Evolutionary conservation across 2,888 invertebrate species (phyloP), one percentile per base, ranked within the genome.

Genomic region (Agriopis leucophaearia): DNA sequence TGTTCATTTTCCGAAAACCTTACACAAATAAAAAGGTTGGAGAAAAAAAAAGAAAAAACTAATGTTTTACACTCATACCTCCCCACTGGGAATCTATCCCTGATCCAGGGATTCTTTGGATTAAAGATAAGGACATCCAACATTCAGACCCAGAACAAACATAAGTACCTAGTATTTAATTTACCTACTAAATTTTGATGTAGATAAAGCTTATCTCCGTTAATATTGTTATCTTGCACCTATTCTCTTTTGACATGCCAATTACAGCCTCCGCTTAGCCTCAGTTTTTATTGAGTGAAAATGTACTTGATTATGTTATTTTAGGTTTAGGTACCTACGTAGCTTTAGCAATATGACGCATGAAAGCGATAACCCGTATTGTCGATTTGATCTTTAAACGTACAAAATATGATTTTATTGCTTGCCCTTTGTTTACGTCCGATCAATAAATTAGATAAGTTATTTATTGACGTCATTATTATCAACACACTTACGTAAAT

Each of bases 381-480:
- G 65, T 64, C 50, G 74, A 76, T 78, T 74, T 72, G 65, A 47
- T 63, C 74, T 73, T 54, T 64, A 62, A 75, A 74, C 74, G 69
- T 64, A 69, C 64, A 64, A 70, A 71, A 73, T 64, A 73, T 74
- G 48, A 74, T 72, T 76, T 78, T 74, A 75, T 51, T 58, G 44
- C 69, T 71, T 75, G 78, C 73, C 75, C 76, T 79, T 72, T 75
- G 75, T 71, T 78, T 78, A 71, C 76, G 74, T 77, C 74, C 60
- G 51, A 62, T 60, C 57, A 69, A 71, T 77, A 74, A 77, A 74
- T 74, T 66, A 72, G 78, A 81, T 81, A 78, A 74, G 76, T 72
- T 35, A 68, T 70, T 65, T 64, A 77, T 76, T 85, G 86, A 86
- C 86, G 86, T 86, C 86, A 84, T 79, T 79, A 73, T 66, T 78